Evolutionary conservation across 1,140 invertebrate species (phyloP).

Genomic region (Drosophila truncata): DNA sequence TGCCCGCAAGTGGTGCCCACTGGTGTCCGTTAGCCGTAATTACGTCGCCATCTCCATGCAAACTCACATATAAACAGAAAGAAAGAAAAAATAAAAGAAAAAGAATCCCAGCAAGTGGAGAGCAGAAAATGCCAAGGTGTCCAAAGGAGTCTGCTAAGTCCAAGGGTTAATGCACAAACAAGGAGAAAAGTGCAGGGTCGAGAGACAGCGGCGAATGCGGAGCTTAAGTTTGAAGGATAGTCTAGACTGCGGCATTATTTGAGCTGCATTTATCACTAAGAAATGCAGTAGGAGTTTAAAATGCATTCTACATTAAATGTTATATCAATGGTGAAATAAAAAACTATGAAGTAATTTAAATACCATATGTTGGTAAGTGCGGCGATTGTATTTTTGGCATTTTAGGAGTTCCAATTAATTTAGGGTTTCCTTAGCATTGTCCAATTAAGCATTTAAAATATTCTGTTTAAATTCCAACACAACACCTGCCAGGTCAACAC

Average conservation of each 20-base stretch:
- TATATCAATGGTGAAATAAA: not conserved
- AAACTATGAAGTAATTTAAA: not conserved
- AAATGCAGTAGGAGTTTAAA: not conserved
- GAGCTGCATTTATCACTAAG: not conserved
- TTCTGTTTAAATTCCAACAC: not conserved
- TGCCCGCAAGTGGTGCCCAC: constrained; percentile 16
- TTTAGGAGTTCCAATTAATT: not conserved
- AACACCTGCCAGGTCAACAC: not conserved
- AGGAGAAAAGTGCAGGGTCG: constrained; percentile 22
- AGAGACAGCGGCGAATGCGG: constrained; percentile 28
- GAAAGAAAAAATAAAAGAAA: not conserved
- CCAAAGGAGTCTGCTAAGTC: constrained; percentile 34
- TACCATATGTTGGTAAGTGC: not conserved
- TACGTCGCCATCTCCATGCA: constrained; percentile 43
- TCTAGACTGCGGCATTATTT: constrained; percentile 32
- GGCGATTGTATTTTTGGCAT: not conserved
- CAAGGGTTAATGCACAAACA: constrained; percentile 43
- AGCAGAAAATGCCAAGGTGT: constrained; percentile 31
- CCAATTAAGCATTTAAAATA: not conserved
- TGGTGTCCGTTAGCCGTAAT: constrained; percentile 56
- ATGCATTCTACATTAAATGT: not conserved
- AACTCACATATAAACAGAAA: constrained; percentile 12
- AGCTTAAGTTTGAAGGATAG: constrained; percentile 50
- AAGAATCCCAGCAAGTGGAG: constrained; percentile 8
- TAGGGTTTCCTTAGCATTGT: not conserved